Percentiles rank a stretch among this genome's conserved stretches.
Evolutionary conservation across 2,797 vertebrate genomes (phyloP).

Genomic region (Pipistrellus kuhlii): DNA sequence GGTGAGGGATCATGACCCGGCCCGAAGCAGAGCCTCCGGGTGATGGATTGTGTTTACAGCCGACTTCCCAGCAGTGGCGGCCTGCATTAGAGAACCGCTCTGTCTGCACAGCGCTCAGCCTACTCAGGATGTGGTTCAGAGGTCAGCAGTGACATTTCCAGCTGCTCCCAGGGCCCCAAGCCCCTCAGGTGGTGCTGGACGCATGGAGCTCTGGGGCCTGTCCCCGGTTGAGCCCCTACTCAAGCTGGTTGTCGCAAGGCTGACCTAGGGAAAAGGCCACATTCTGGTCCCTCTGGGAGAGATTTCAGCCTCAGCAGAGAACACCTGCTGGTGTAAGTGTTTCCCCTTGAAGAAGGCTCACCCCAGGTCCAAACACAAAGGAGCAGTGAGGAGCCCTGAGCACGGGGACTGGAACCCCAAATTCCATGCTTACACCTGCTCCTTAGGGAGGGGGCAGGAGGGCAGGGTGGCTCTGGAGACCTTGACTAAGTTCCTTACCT

Average conservation of each 20-base stretch:
- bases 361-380: neutral
- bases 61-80: constrained; percentile 66
- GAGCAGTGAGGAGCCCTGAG: neutral
- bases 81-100: constrained; percentile 73
- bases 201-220: neutral
- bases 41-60: constrained; percentile 70
- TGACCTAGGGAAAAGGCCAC: neutral
- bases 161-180: neutral
- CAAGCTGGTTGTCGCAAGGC: neutral
- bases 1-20: constrained; percentile 71
- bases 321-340: neutral
- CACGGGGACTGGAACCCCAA: neutral
- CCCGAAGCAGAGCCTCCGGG: constrained; percentile 53
- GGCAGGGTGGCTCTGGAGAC: neutral
- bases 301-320: neutral
- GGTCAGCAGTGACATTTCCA: constrained; percentile 64
- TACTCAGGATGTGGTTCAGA: constrained; percentile 73
- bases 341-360: neutral
- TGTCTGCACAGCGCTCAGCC: constrained; percentile 62
- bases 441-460: neutral
- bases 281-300: neutral
- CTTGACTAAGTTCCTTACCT: neutral
- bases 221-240: neutral
- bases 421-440: neutral
- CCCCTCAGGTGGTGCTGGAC: neutral